These are phyloP conservation scores for Dicrostonyx torquatus DNA, from an alignment of 2,797 vertebrate species.

Conservation along the genomic window DNA sequence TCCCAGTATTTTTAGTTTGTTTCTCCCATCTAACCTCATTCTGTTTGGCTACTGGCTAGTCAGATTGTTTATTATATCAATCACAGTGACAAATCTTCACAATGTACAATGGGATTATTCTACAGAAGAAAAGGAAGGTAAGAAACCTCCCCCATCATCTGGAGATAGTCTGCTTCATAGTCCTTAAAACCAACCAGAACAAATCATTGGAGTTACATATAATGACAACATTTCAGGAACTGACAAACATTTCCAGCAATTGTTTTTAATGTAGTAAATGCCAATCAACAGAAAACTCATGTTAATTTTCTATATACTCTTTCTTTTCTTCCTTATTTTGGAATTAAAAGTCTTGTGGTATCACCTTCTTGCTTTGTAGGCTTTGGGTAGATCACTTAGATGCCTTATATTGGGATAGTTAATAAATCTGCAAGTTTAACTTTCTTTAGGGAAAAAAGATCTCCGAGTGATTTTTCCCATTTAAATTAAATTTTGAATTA, in stretches of 20 bases:
- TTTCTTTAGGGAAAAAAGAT: neutral
- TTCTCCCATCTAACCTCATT: no score
- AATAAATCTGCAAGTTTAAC: neutral
- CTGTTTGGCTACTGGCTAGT: no score
- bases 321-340: neutral
- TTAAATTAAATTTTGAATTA: conserved; percentile 24
- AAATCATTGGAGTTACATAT: neutral
- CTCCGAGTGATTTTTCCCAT: neutral
- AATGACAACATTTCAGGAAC: neutral
- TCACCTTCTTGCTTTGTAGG: neutral
- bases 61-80: no score
- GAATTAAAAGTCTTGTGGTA: neutral
- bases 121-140: no score
- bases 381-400: neutral
- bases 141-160: neutral
- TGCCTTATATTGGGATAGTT: neutral
- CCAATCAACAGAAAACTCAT: neutral
- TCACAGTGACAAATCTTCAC: no score
- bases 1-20: no score
- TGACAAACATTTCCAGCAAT: neutral
- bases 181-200: neutral
- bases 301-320: neutral
- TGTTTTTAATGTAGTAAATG: neutral
- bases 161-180: neutral
- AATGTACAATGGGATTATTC: no score